Evolutionary conservation across 2,113 vertebrate genomes (phyloP), one percentile per base, ranked within the genome.

Genomic region (Lethenteron camtschaticum): DNA sequence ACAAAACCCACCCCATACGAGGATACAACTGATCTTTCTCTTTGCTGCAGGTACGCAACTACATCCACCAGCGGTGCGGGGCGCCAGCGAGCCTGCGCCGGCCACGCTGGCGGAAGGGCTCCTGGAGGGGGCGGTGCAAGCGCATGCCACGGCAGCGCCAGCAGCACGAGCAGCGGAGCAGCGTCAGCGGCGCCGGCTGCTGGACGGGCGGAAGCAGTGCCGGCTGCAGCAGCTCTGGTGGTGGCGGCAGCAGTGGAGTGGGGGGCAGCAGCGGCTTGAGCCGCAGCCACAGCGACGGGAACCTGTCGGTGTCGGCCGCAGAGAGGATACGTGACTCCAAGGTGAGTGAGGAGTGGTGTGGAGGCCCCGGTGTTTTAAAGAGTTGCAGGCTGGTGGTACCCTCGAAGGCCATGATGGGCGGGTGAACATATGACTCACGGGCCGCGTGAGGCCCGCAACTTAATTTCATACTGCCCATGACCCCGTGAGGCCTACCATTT

Each of bases 271-370:
- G 88, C 77, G 89, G 86, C 82, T 91, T 97, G 77, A 97, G 91
- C 77, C 85, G 88, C 76, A 88, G 90, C 0, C 87, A 95, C 82
- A 97, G 92, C 1, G 91, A 97, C 55, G 89, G 92, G 55, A 99
- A 96, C 80, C 78, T 99, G 69, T 89, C 85, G 20, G 63, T 11
- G 8, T 89, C 86, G 41, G 90, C 92, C 58, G 92, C 92, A 1
- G 94, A 99, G 73, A 85, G 90, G 69, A 96, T 99, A 79, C 81
- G 94, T 74, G 92, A 99, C 81, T 96, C 94, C 55, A 96, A 99
- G 85, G 92, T 99, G 85, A 82, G 77, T 68, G 41, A 41, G 41
- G 41, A 41, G 41, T 41, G 41, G 41, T 41, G 41, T 5, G 6
- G 41, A 41, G 41, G 41, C 41, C 41, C 41, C 41, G 41, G 41